These are phyloP conservation scores for Phrynocephalus guinanensis DNA, from an alignment of 2,797 vertebrate species.

Conservation along the genomic window DNA sequence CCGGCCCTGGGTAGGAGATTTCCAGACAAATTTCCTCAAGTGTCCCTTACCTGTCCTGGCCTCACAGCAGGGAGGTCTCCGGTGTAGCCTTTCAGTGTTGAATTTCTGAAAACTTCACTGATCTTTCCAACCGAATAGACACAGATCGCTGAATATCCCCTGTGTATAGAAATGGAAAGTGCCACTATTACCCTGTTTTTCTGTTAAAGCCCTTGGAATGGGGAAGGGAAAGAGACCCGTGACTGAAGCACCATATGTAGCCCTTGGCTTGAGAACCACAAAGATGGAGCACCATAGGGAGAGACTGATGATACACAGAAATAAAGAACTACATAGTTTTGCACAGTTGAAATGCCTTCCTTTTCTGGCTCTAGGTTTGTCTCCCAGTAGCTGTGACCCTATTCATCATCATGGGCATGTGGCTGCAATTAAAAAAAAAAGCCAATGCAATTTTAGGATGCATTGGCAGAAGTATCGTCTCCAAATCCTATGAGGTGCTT, in stretches of 20 bases:
- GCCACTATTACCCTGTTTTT: background rate
- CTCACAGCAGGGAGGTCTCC: slow-evolving; percentile 65
- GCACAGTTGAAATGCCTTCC: background rate
- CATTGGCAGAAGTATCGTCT: no score
- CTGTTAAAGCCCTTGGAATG: background rate
- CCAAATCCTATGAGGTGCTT: no score
- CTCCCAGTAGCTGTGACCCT: no score
- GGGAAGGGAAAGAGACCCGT: background rate
- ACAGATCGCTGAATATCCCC: slow-evolving; percentile 79
- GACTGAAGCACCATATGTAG: no score
- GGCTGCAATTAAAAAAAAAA: no score
- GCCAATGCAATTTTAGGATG: no score
- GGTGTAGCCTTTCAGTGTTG: slow-evolving; percentile 75
- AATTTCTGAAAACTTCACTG: slow-evolving; percentile 70
- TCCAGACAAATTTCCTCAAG: rapidly evolving
- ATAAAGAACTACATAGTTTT: background rate
- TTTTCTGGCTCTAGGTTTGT: background rate
- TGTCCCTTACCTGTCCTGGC: slow-evolving; percentile 75
- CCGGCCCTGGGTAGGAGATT: no score
- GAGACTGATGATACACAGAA: background rate
- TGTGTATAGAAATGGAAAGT: background rate
- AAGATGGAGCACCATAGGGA: background rate
- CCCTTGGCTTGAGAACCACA: background rate
- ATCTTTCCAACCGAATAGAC: slow-evolving; percentile 77
- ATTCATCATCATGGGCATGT: no score